phyloP scores from a whole-genome alignment of 1,140 invertebrate species.

The Trichogramma pretiosum region DNA sequence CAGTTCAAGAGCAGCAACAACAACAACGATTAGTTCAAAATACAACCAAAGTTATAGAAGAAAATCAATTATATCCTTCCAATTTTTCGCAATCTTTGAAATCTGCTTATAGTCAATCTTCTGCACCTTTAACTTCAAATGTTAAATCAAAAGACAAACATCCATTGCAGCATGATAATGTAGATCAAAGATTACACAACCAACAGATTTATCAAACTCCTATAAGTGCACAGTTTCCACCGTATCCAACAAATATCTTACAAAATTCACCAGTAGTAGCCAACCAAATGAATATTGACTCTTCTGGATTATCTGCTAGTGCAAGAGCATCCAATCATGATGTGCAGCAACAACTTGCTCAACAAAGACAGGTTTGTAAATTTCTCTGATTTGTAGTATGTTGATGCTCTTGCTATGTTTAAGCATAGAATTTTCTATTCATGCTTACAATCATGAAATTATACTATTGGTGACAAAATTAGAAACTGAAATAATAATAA shows the following conservation, averaged over 20 bases:
- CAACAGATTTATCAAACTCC: slow-evolving; percentile 35
- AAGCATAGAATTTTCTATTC: no score
- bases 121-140: slow-evolving; percentile 21
- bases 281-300: slow-evolving; percentile 22
- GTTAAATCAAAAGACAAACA: slow-evolving; percentile 36
- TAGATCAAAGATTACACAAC: slow-evolving; percentile 27
- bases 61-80: slow-evolving; percentile 19
- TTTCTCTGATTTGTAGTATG: no score
- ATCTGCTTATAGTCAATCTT: slow-evolving; percentile 24
- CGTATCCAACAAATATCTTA: slow-evolving; percentile 30
- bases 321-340: slow-evolving; percentile 25
- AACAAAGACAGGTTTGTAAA: slow-evolving; percentile 22
- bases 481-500: no score
- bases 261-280: slow-evolving; percentile 23
- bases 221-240: slow-evolving; percentile 27
- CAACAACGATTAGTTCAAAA: background rate
- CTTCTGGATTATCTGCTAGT: slow-evolving; percentile 14
- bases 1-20: slow-evolving; percentile 17
- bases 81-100: slow-evolving; percentile 19
- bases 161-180: slow-evolving; percentile 30
- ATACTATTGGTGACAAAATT: no score
- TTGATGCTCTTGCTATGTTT: no score
- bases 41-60: slow-evolving; percentile 21
- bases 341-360: slow-evolving; percentile 24
- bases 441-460: no score